Evolutionary conservation across 2,113 vertebrate genomes (phyloP).

Genomic region (Dicaeum eximium): DNA sequence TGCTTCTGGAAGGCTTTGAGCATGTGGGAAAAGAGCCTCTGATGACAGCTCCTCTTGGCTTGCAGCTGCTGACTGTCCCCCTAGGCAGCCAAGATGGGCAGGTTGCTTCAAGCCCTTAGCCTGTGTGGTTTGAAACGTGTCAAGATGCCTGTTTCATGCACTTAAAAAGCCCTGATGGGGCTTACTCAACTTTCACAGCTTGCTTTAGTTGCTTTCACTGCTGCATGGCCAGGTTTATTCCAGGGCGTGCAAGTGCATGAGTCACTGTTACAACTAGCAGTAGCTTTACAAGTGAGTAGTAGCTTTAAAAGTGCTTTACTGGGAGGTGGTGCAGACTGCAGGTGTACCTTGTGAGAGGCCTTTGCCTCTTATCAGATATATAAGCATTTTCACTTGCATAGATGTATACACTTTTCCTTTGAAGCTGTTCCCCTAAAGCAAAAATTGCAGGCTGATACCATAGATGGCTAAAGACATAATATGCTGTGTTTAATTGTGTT

Average conservation of each 20-base stretch:
- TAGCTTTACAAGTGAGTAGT: neutral
- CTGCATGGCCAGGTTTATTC: fast-evolving
- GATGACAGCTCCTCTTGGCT: neutral
- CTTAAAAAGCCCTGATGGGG: neutral
- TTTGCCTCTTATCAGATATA: neutral
- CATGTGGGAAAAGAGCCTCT: neutral
- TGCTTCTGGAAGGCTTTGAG: neutral
- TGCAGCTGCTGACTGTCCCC: neutral
- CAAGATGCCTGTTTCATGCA: neutral
- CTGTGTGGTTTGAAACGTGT: fast-evolving
- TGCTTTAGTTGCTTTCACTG: neutral
- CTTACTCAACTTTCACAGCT: neutral
- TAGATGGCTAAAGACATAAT: neutral
- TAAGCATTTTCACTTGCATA: neutral
- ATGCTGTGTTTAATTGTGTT: neutral
- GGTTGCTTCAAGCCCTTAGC: neutral
- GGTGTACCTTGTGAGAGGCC: fast-evolving
- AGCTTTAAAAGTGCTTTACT: neutral
- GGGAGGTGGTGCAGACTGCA: neutral
- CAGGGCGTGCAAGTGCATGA: fast-evolving
- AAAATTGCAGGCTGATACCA: neutral
- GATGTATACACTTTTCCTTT: neutral
- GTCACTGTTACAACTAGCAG: neutral
- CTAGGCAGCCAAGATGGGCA: neutral
- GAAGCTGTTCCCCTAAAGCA: neutral